These are phyloP conservation scores for Scaptodrosophila latifasciaeformis DNA, from an alignment of 2,888 invertebrate species.

Conservation along the genomic window DNA sequence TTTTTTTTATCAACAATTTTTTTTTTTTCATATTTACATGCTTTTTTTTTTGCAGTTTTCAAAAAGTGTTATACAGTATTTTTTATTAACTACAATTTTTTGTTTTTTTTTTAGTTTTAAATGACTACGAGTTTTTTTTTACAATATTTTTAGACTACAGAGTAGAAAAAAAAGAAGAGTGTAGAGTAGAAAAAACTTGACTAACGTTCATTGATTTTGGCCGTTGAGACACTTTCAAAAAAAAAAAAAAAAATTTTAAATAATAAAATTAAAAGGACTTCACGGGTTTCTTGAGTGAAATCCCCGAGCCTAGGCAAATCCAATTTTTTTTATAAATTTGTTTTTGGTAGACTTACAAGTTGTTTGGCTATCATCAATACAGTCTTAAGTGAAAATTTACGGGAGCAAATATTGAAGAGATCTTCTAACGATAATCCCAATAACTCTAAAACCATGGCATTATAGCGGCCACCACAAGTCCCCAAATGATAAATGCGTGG, in stretches of 20 bases:
- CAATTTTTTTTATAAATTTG: background rate
- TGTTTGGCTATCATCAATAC: conserved; percentile 98
- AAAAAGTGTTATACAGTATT: background rate
- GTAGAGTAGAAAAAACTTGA: background rate
- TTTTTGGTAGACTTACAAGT: conserved; percentile 83
- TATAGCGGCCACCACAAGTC: conserved; percentile 98
- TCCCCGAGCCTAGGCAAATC: conserved; percentile 7
- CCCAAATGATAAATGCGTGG: conserved; percentile 99
- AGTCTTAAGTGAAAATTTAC: conserved; percentile 98
- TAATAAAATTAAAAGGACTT: conserved; percentile 19
- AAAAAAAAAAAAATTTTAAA: conserved; percentile 19
- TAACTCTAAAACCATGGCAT: conserved; percentile 99
- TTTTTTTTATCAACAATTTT: background rate
- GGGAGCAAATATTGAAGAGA: conserved; percentile 98
- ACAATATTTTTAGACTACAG: background rate
- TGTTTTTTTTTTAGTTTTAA: conserved; percentile 4
- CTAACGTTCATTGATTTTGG: conserved; percentile 17
- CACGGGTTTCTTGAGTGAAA: conserved; percentile 23
- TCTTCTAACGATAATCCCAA: conserved; percentile 99
- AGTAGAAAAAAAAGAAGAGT: conserved; percentile 6
- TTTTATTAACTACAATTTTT: conserved; percentile 2
- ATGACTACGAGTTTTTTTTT: background rate
- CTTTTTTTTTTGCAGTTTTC: background rate
- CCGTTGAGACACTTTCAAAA: conserved; percentile 70
- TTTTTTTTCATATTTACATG: background rate